Base-by-base conservation (phyloP, 2,888 invertebrate species). In the Hirtodrosophila duncani region DNA sequence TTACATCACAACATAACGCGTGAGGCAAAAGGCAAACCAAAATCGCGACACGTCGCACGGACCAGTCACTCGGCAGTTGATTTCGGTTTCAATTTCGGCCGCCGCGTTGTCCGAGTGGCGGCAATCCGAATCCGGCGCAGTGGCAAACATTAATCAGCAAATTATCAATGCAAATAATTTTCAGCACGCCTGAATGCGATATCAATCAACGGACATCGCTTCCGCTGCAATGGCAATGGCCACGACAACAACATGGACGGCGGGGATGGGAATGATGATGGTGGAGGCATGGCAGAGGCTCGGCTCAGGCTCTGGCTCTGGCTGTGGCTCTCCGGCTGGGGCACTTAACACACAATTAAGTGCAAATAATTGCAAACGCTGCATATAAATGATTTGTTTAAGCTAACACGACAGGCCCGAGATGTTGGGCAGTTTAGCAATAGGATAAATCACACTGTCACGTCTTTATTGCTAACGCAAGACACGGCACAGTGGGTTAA, bases 371-470 rank as follows among this genome's bases (percentile, higher is more conserved):
- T 84, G 80, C 81, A 69, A 64, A 70, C 77, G 72, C 71, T 78
- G 83, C 83, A 84, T 84, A 83, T 75, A 82, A 83, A 84, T 82
- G 83, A 84, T 83, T 84, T 83, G 83, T 83, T 84, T 84, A 83
- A 82, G 81, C 67, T 53, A 56, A 78, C 75, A 69, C 65, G 81
- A 78, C 74, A 38, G 36, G 13, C 18, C 17, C 36, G 31, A 29
- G 31, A 30, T 30, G 29, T 36, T 26, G 21, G 38, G 3, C 44
- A 44, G 26, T 17, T 21, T 14, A 6, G 33, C 42, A 50, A 42
- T 39, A 26, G 42, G 41, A 78, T 74, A 66, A 78, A 74, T 74
- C 79, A 72, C 46, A 24, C 45, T 38, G 48, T 26, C 56, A 66
- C 49, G 48, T 68, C 79, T 81, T 68, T 59, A 72, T 78, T 37